Conservation (phyloP, 2,888 invertebrate genomes). For the Lordiphosa fenestrarum region DNA sequence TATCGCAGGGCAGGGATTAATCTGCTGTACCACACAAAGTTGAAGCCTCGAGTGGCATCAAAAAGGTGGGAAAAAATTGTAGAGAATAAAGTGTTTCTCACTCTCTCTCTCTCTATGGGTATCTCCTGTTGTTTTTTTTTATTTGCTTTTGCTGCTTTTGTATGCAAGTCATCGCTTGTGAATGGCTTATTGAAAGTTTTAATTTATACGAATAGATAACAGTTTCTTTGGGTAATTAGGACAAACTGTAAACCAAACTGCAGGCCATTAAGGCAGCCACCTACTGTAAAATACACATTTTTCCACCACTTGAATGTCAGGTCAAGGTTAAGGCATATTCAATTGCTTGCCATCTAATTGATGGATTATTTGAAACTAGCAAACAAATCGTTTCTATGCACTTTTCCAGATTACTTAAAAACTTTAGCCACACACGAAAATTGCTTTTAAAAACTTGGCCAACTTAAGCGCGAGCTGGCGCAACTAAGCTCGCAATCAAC, state of each 20-base stretch:
- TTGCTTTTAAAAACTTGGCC: conserved; percentile 15
- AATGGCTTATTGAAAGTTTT: conserved; percentile 7
- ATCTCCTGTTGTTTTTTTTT: no score
- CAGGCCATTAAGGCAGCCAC: background rate
- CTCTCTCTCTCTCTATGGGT: no score
- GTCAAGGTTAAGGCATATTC: conserved; percentile 33
- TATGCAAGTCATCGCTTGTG: conserved; percentile 19
- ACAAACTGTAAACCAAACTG: background rate
- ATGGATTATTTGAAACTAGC: conserved; percentile 29
- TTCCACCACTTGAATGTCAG: conserved; percentile 27
- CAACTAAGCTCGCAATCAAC: conserved; percentile 27
- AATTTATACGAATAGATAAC: conserved; percentile 27
- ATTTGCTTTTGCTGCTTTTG: conserved; percentile 10
- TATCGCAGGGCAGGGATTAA: conserved; percentile 59
- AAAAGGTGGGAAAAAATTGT: no score
- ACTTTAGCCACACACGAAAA: conserved; percentile 12
- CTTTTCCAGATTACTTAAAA: conserved; percentile 17
- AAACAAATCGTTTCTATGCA: conserved; percentile 8
- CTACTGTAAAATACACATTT: conserved; percentile 15
- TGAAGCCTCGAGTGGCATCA: no score
- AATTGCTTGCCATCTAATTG: conserved; percentile 13
- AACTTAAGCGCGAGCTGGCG: conserved; percentile 3
- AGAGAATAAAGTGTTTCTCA: no score
- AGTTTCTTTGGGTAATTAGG: conserved; percentile 25
- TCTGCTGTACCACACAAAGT: conserved; percentile 3